phyloP scores from a whole-genome alignment of 2,113 vertebrate genomes.

The Bubo bubo region DNA sequence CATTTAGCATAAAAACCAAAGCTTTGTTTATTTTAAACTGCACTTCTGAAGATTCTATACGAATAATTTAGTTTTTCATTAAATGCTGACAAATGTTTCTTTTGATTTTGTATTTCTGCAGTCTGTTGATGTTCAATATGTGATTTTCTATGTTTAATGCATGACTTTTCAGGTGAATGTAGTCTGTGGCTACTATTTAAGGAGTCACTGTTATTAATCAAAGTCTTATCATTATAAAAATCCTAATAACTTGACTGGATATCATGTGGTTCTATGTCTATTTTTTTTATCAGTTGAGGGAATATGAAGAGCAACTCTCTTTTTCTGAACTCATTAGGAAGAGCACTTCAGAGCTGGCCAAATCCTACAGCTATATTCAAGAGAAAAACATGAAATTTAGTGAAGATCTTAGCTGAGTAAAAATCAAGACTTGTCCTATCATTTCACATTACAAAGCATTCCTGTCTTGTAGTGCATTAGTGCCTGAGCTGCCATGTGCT shows the following conservation, averaged over 20 bases:
- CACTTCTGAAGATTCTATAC: neutral
- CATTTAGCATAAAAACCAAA: neutral
- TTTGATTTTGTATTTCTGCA: neutral
- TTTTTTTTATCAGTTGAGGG: neutral
- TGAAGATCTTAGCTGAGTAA: neutral
- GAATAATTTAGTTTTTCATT: neutral
- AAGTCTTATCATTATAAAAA: neutral
- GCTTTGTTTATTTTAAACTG: constrained; percentile 10
- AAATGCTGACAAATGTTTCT: neutral
- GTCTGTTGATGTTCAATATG: neutral
- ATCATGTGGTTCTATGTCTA: neutral
- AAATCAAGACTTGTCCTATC: neutral
- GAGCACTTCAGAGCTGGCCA: neutral
- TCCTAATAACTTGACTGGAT: neutral
- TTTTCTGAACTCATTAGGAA: neutral
- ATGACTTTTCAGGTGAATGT: neutral
- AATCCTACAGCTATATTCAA: neutral
- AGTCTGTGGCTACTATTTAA: neutral
- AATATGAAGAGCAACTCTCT: neutral
- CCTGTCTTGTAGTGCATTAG: neutral
- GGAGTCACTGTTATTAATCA: neutral
- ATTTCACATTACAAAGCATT: neutral
- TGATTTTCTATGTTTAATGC: neutral
- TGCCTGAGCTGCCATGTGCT: neutral
- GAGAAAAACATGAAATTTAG: neutral